A percentile compares a stretch with the other conserved stretches of the same genome.
Evolutionary conservation across 2,888 invertebrate species (phyloP).

Genomic region (Altica lythri): DNA sequence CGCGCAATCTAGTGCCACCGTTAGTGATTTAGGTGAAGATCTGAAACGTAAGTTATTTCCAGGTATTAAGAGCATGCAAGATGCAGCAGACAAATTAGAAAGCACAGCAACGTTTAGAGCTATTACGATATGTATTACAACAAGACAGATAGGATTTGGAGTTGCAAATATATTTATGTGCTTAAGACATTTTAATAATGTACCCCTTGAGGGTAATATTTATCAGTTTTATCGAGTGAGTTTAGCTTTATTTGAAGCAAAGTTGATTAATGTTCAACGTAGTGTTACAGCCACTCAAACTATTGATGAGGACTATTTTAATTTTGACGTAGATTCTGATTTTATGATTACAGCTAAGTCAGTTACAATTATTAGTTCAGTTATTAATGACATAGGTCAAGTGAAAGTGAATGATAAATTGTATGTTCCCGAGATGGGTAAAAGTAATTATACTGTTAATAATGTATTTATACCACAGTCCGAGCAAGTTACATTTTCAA

Average conservation of each 20-base stretch:
- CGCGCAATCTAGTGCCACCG: no score
- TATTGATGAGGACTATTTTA: constrained; percentile 7
- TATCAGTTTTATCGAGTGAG: neutral
- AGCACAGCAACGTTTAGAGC: no score
- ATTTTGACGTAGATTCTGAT: neutral
- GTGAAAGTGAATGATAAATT: neutral
- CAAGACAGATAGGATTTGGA: no score
- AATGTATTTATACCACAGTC: neutral
- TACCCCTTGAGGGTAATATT: neutral
- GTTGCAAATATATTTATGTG: no score
- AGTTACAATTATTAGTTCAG: no score
- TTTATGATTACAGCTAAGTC: neutral
- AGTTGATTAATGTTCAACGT: neutral
- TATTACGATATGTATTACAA: no score
- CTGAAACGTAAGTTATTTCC: no score
- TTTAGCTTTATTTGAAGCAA: constrained; percentile 1
- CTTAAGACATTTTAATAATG: neutral
- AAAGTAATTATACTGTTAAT: neutral
- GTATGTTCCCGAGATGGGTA: neutral
- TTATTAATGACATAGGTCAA: neutral
- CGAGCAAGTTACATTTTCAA: neutral
- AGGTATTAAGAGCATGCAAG: no score
- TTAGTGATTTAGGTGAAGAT: no score
- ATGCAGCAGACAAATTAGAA: no score
- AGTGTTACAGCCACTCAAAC: neutral